Conservation (phyloP, 2,888 invertebrate species). For the Synergus japonicus region DNA sequence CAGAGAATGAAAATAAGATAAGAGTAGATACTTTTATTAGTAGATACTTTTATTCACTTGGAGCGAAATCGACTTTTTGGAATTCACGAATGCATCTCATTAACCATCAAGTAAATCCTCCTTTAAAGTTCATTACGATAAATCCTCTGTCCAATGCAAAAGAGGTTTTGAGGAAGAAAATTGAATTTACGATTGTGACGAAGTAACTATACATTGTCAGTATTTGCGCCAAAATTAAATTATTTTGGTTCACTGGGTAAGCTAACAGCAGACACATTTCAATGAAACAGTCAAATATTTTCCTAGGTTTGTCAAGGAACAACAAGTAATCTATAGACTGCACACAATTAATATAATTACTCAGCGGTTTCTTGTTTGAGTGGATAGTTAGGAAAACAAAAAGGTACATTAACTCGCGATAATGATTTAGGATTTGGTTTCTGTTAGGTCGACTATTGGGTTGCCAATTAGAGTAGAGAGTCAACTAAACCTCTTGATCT, state of each 20-base stretch:
- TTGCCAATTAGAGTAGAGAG: constrained; percentile 40
- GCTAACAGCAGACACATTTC: not conserved
- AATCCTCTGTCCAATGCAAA: too few relatives aligned
- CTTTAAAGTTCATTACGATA: not conserved
- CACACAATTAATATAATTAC: constrained; percentile 15
- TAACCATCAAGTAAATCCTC: not conserved
- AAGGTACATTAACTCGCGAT: constrained; percentile 10
- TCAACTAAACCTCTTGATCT: constrained; percentile 41
- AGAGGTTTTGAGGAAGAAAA: too few relatives aligned
- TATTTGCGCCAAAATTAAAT: too few relatives aligned
- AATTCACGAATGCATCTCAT: not conserved
- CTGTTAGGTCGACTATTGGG: constrained; percentile 15
- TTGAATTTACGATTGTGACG: too few relatives aligned
- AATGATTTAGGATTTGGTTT: constrained; percentile 26
- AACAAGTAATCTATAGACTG: not conserved
- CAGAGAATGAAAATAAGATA: not conserved
- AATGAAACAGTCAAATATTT: not conserved
- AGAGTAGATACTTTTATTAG: not conserved
- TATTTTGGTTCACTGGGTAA: not conserved
- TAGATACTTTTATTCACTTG: not conserved
- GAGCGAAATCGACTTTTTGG: not conserved
- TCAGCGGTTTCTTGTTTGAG: not conserved
- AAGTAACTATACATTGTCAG: too few relatives aligned
- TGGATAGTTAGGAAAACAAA: not conserved
- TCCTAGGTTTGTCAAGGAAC: not conserved